Conservation (phyloP, 2,113 vertebrate genomes). For the Salvator merianae region DNA sequence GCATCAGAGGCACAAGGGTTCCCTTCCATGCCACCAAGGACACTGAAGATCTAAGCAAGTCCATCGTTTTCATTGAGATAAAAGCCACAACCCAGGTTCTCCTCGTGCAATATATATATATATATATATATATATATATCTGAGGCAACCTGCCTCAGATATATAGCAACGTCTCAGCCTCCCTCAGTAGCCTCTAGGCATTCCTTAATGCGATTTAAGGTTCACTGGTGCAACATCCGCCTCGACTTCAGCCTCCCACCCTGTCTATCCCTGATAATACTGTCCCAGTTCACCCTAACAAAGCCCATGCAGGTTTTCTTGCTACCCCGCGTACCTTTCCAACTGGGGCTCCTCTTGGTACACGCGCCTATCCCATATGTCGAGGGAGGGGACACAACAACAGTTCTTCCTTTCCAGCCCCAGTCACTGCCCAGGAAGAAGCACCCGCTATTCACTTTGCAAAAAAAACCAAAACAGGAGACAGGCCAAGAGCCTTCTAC, state of each 20-base stretch:
- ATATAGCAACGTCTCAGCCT: too few species aligned
- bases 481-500: neutral
- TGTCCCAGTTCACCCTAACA: neutral
- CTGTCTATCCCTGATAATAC: fast-evolving
- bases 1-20: neutral
- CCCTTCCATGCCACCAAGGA: neutral
- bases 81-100: too few species aligned
- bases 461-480: fast-evolving
- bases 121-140: too few species aligned
- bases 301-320: too few species aligned
- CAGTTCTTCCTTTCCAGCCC: neutral
- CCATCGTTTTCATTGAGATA: neutral
- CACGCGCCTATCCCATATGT: neutral
- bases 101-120: too few species aligned
- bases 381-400: neutral
- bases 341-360: neutral
- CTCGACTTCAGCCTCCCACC: too few species aligned
- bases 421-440: neutral
- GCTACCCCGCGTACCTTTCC: neutral
- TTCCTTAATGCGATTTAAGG: neutral
- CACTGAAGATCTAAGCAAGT: too few species aligned
- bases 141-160: too few species aligned
- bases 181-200: neutral
- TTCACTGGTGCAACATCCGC: neutral
- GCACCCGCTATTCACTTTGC: neutral